Conservation (phyloP, 1,140 invertebrate species). For the Portunus trituberculatus region DNA sequence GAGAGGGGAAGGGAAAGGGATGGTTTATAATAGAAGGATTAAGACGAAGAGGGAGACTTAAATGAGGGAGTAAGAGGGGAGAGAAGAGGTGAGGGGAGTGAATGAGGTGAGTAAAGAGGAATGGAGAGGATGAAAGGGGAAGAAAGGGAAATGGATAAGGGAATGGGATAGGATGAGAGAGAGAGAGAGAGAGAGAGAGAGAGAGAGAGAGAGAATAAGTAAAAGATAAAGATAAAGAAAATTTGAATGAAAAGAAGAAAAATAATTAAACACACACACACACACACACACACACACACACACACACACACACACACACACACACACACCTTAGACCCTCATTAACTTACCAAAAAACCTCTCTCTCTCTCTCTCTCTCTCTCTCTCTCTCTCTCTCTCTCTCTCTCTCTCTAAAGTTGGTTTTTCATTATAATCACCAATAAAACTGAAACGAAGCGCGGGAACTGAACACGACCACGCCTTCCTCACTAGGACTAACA, state of each 20-base stretch:
- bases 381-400: too few relatives aligned
- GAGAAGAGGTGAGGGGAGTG: neutral
- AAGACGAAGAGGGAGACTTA: too few relatives aligned
- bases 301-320: constrained; percentile 42
- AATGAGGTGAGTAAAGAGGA: neutral
- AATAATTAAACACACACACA: neutral
- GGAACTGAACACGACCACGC: neutral
- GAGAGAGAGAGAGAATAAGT: neutral
- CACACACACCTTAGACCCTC: neutral
- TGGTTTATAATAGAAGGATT: neutral
- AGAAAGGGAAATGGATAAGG: neutral
- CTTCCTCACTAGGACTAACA: neutral
- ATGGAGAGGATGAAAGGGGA: neutral
- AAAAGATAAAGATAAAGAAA: neutral
- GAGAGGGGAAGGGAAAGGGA: neutral
- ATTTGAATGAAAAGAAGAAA: neutral
- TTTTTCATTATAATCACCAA: constrained; percentile 16
- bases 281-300: constrained; percentile 36
- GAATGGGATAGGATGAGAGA: neutral
- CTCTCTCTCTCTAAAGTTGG: neutral
- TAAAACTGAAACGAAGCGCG: neutral
- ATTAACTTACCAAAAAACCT: neutral
- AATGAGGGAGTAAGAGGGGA: too few relatives aligned
- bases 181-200: neutral
- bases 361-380: neutral